Base-by-base conservation (phyloP, 2,113 vertebrate species). In the Prunella fulvescens region DNA sequence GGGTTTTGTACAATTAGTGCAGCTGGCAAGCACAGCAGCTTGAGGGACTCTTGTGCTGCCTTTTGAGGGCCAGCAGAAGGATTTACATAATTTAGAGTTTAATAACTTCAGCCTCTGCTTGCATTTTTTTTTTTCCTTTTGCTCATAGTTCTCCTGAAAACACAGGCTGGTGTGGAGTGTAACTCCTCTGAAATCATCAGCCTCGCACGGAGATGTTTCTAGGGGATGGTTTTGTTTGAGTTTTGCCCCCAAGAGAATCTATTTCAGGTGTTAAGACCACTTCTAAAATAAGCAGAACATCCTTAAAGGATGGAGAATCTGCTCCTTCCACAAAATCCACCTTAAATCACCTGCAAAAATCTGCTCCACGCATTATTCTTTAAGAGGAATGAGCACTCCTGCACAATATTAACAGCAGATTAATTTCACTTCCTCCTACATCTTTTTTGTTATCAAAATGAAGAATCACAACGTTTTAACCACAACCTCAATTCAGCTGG, bases 131-230 rank as follows among this genome's bases (percentile, higher is more conserved):
- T 53, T n/a, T 26, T 12, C 26, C 25, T 61, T 44, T 51, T 13
- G 2, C 28, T 35, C 35, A 28, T 12, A 57, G 24, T 39, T 69
- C 29, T 72, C 54, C 50, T 58, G 15, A 33, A 81, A 73, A 9
- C 39, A 53, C 1, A 0, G 31, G 17, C 17, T 19, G 26, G 19
- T 11, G 47, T 18, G 11, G 28, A 76, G n/a, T 1, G 1, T 23
- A 60, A 64, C 29, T 31, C 4, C 26, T 11, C 17, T 17, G 33
- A 60, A 82, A 61, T 14, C 0, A 0, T 19, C 37, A 23, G 50
- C 14, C 31, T 71, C 2, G 2, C 18, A 54, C 1, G 0, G 0
- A 70, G 44, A 22, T 6, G n/a, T 10, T 57, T 72, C 33, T 9
- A 6, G 10, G 37, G 28, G 33, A 66, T 23, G 28, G 11, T 73